A percentile compares a stretch with the other conserved stretches of the same genome.
Evolutionary conservation across 2,888 invertebrate genomes (phyloP).

Genomic region (Hirtodrosophila cameraria): DNA sequence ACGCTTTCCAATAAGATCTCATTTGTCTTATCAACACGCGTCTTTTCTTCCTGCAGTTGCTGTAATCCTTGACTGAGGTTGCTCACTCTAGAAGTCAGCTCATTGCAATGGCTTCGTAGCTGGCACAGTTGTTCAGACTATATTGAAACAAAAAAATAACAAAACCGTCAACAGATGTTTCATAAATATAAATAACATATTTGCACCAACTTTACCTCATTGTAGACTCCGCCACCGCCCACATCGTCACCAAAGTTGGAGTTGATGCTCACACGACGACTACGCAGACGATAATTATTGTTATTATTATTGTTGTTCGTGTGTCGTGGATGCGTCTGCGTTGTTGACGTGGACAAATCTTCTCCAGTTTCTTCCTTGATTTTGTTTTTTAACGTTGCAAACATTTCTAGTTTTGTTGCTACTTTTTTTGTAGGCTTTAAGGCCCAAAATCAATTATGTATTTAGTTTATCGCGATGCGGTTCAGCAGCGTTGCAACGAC

Average conservation of each 20-base stretch:
- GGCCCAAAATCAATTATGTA: conserved; percentile 10
- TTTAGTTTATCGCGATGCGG: conserved; percentile 18
- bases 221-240: conserved; percentile 55
- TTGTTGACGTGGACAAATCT: conserved; percentile 85
- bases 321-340: conserved; percentile 56
- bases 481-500: conserved; percentile 12
- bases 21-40: conserved; percentile 86
- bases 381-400: conserved; percentile 94
- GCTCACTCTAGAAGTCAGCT: conserved; percentile 75
- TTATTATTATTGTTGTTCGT: conserved; percentile 62
- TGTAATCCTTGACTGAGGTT: conserved; percentile 75
- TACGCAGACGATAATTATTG: conserved; percentile 82
- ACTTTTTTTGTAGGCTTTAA: conserved; percentile 12
- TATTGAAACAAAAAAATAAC: conserved; percentile 19
- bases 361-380: conserved; percentile 95
- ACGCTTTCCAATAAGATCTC: conserved; percentile 86
- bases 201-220: conserved; percentile 46
- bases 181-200: conserved; percentile 29
- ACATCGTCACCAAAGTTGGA: conserved; percentile 79
- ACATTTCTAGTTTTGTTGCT: conserved; percentile 86
- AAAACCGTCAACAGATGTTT: conserved; percentile 41
- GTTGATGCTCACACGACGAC: conserved; percentile 82
- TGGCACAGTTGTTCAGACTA: conserved; percentile 79
- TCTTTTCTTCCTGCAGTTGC: conserved; percentile 85
- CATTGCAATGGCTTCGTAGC: conserved; percentile 81